These are phyloP conservation scores for Dinomys branickii DNA, from an alignment of 2,113 vertebrate genomes.

Conservation along the genomic window DNA sequence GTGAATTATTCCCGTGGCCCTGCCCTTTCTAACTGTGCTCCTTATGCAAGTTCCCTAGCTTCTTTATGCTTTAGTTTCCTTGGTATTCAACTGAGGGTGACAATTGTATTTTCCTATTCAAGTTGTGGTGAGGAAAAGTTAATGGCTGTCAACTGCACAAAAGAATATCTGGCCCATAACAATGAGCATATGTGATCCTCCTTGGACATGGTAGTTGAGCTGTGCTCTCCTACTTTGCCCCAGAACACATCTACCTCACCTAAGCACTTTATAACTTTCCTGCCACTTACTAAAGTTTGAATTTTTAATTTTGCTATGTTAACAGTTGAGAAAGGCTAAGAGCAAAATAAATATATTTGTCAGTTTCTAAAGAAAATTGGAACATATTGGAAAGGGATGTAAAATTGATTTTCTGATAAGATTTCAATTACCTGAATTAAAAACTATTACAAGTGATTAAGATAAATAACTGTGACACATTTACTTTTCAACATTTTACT, in stretches of 20 bases:
- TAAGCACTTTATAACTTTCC: not conserved
- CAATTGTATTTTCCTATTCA: not conserved
- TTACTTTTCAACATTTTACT: constrained; percentile 6
- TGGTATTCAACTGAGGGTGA: not conserved
- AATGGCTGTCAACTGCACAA: not conserved
- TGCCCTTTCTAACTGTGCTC: not conserved
- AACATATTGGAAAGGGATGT: not conserved
- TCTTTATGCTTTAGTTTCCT: not conserved
- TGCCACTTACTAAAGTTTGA: not conserved
- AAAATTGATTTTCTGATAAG: constrained; percentile 65
- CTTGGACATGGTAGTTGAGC: rapidly evolving
- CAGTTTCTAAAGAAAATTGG: not conserved
- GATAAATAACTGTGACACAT: constrained; percentile 49
- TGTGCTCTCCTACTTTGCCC: not conserved
- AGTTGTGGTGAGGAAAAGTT: not conserved
- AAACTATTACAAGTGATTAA: constrained; percentile 56
- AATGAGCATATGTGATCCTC: not conserved
- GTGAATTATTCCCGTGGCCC: not conserved
- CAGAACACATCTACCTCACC: not conserved
- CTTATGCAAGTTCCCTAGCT: not conserved
- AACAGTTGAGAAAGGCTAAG: not conserved
- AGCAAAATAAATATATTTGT: constrained; percentile 6
- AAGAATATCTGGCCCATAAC: not conserved
- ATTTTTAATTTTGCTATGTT: constrained; percentile 1
- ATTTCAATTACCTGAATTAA: constrained; percentile 51